Percentiles rank a stretch among this genome's conserved stretches.
Conservation (phyloP, 2,888 invertebrate species). For the Apoda limacodes region DNA sequence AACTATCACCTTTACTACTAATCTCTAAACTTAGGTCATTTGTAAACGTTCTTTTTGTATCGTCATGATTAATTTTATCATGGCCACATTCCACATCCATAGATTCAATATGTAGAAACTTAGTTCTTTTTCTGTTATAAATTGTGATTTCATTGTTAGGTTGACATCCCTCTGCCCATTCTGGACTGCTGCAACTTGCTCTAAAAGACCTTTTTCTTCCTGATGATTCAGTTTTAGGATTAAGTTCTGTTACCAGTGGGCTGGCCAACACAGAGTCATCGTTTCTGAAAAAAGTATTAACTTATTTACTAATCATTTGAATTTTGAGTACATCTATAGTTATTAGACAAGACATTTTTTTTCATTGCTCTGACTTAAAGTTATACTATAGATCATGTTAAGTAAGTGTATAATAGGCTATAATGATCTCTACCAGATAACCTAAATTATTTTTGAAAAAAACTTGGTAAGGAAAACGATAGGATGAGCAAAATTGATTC, state of each 20-base stretch:
- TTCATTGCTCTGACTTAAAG: too few species aligned
- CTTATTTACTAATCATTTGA: too few species aligned
- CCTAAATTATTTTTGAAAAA: too few species aligned
- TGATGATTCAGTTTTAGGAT: conserved; percentile 26
- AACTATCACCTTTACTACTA: conserved; percentile 44
- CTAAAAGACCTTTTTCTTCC: conserved; percentile 36
- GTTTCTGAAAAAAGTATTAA: conserved; percentile 49
- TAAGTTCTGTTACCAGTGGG: conserved; percentile 40
- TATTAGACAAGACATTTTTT: too few species aligned
- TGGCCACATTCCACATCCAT: conserved; percentile 12
- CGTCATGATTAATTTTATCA: too few species aligned
- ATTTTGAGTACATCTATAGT: too few species aligned
- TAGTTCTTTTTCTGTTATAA: conserved; percentile 29
- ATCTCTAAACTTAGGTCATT: conserved; percentile 28
- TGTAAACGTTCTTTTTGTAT: too few species aligned
- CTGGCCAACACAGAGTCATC: conserved; percentile 33
- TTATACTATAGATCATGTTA: too few species aligned
- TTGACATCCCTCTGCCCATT: conserved; percentile 54
- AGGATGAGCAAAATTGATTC: too few species aligned
- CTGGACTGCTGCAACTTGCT: conserved; percentile 43
- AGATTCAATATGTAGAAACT: conserved; percentile 17
- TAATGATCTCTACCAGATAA: too few species aligned
- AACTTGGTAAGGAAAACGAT: too few species aligned
- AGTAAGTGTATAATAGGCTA: too few species aligned
- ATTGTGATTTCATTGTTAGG: conserved; percentile 29